These are phyloP conservation scores for Lacerta viridis DNA, from an alignment of 2,797 vertebrate genomes.

Conservation along the genomic window DNA sequence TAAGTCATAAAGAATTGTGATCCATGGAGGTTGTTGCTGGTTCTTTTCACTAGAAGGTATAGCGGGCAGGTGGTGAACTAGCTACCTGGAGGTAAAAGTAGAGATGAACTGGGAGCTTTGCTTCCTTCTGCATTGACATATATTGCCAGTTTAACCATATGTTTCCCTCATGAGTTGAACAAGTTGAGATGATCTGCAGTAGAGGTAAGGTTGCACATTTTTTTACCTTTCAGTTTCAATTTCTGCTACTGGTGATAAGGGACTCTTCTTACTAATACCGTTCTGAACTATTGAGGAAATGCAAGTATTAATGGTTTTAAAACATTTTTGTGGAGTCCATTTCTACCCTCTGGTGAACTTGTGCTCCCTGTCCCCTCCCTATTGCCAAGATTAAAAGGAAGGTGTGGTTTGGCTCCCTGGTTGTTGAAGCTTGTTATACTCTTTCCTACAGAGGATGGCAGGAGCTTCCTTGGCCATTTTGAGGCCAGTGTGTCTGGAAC, in stretches of 20 bases:
- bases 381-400: background rate
- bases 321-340: background rate
- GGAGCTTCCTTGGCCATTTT: background rate
- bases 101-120: background rate
- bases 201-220: background rate
- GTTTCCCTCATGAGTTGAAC: background rate
- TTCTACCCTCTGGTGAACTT: background rate
- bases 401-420: background rate
- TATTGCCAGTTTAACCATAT: background rate
- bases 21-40: background rate
- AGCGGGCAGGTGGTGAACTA: background rate
- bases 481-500: background rate
- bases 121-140: background rate
- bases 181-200: background rate
- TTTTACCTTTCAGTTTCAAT: background rate
- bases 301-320: background rate
- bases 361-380: background rate
- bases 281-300: background rate
- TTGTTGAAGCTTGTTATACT: background rate
- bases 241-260: background rate
- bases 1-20: conserved; percentile 31
- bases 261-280: background rate
- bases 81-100: background rate
- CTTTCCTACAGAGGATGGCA: background rate
- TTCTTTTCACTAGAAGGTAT: background rate